Conservation (phyloP, 1,140 invertebrate genomes). For the Platorchestia sp. region DNA sequence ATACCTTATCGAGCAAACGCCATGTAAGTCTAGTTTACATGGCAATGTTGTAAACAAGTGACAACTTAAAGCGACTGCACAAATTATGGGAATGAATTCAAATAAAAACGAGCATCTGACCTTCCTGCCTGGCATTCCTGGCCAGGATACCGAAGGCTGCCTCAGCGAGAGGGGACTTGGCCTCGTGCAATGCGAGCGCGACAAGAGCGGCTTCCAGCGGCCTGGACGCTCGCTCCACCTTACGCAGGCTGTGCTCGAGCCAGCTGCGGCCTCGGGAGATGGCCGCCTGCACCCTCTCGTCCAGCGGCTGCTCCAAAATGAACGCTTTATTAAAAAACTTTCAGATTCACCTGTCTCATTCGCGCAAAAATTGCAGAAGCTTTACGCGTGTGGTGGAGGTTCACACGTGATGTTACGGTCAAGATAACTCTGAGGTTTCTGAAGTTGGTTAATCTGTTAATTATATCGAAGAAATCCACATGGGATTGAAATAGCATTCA, state of each 20-base stretch:
- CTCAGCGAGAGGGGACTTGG: constrained; percentile 84
- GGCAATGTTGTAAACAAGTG: not conserved
- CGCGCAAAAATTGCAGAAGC: not conserved
- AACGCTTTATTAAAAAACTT: constrained; percentile 2
- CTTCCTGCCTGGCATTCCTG: constrained; percentile 77
- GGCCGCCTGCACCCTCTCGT: constrained; percentile 71
- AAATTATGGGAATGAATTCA: not conserved
- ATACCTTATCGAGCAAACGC: too few relatives aligned
- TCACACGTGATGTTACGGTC: not conserved
- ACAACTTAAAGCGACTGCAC: not conserved
- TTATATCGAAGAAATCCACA: not conserved
- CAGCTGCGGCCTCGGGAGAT: constrained; percentile 78
- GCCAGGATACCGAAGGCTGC: constrained; percentile 84
- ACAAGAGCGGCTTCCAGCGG: constrained; percentile 90
- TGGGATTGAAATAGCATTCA: too few relatives aligned
- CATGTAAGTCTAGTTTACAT: not conserved
- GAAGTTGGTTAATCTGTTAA: not conserved
- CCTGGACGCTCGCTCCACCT: constrained; percentile 79
- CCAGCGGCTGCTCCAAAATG: constrained; percentile 60
- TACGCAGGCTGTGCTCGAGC: constrained; percentile 86
- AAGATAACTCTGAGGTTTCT: not conserved
- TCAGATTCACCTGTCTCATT: not conserved
- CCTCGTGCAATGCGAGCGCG: constrained; percentile 86
- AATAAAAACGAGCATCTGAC: constrained; percentile 69
- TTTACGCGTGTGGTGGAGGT: not conserved